Base-by-base conservation (phyloP, 2,888 invertebrate genomes). In the Pollenia labialis region DNA sequence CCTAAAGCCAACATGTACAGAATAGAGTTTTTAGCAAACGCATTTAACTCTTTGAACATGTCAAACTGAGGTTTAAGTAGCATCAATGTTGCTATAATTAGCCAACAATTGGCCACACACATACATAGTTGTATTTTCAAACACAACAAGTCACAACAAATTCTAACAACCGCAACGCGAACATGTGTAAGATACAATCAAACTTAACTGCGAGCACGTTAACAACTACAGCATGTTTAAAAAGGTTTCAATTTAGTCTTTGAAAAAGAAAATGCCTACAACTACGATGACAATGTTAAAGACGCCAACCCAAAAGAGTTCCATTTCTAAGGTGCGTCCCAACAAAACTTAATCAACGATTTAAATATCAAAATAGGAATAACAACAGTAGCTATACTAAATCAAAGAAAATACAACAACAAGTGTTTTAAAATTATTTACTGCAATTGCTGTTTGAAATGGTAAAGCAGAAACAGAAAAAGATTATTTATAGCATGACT, bases 81-180 rank as follows among this genome's bases (percentile, higher is more conserved):
- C n/a, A 46, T 54, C 68, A 88, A 87, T 88, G 89, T 88, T 87
- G 80, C 88, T 87, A 88, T 89, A 89, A 89, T 89, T 89, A 88
- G 88, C 74, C 87, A 88, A 84, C 87, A 88, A 89, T 89, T 88
- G 88, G 85, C 88, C 89, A 88, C 89, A 89, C 89, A 88, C 88
- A 82, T 82, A 88, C 88, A 82, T 82, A 64, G 83, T 52, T 46
- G 64, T 42, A 64, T 32, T 56, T 40, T 44, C 14, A 32, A 32
- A 14, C 18, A 50, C 84, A 40, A 71, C 62, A 79, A 72, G 4
- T 40, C 12, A 46, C 46, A 50, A 74, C 58, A 58, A 46, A 44
- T 60, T 32, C 46, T 12, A 60, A 64, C 48, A 42, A 56, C 42
- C 32, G 23, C n/a, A 40, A 68, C 16, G 46, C 64, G 46, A 68